phyloP scores from a whole-genome alignment of 1,140 invertebrate genomes.

The Anastatus disparis region DNA sequence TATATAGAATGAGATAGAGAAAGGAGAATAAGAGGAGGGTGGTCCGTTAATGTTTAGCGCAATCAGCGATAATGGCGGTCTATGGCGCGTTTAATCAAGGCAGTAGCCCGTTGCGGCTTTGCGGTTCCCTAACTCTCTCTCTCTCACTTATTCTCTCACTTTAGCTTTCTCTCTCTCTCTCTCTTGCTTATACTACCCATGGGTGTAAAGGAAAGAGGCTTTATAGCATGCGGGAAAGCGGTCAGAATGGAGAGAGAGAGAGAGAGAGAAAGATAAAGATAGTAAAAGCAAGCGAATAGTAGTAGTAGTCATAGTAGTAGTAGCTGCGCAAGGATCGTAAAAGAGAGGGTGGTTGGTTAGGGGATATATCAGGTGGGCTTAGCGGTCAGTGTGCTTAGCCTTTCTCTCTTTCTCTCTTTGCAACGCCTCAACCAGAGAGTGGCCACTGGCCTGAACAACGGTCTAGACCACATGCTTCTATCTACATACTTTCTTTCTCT shows the following conservation, averaged over 20 bases:
- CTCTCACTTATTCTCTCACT: too few relatives aligned
- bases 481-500: background rate
- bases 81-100: constrained; percentile 69
- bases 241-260: constrained; percentile 27
- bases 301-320: too few relatives aligned
- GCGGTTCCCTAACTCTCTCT: too few relatives aligned
- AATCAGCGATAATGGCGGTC: constrained; percentile 69
- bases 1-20: constrained; percentile 6
- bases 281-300: too few relatives aligned
- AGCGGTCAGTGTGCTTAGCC: constrained; percentile 55
- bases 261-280: constrained; percentile 35
- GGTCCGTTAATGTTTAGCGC: constrained; percentile 68
- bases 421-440: constrained; percentile 61
- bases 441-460: constrained; percentile 55
- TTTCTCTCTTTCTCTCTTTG: too few relatives aligned
- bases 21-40: constrained; percentile 38
- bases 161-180: too few relatives aligned
- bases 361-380: constrained; percentile 64
- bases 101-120: constrained; percentile 67
- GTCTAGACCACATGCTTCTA: constrained; percentile 48
- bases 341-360: too few relatives aligned
- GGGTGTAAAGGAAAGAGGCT: constrained; percentile 63
- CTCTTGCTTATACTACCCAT: too few relatives aligned
- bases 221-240: constrained; percentile 38
- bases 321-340: constrained; percentile 36